Evolutionary conservation across 2,113 vertebrate species (phyloP).

Genomic region (Cyrtonyx montezumae): DNA sequence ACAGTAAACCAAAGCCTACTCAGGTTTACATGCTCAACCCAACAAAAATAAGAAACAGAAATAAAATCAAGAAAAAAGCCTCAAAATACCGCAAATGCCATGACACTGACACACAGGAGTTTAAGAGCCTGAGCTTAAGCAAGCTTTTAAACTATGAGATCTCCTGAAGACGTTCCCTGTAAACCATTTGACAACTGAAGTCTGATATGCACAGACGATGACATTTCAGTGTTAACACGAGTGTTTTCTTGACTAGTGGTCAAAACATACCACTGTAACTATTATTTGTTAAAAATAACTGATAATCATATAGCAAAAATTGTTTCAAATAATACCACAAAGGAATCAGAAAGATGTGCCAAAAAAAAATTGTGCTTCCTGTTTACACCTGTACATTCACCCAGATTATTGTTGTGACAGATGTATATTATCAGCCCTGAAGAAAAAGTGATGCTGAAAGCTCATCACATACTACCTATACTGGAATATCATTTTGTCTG

Average conservation of each 20-base stretch:
- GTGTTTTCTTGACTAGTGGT: not conserved
- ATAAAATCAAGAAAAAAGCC: not conserved
- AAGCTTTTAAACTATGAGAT: not conserved
- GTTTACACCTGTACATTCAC: not conserved
- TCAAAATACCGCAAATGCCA: not conserved
- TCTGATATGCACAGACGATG: not conserved
- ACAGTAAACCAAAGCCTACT: not conserved
- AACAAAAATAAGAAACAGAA: not conserved
- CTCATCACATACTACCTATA: not conserved
- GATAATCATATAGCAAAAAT: not conserved
- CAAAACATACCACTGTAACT: not conserved
- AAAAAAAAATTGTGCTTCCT: not conserved
- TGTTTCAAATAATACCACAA: not conserved
- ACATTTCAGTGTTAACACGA: not conserved
- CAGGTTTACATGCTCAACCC: not conserved
- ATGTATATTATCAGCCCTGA: not conserved
- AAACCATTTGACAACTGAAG: not conserved
- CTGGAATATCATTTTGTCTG: not conserved
- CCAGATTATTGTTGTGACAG: not conserved
- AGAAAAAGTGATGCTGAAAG: not conserved
- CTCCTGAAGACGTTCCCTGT: not conserved
- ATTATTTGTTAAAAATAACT: not conserved
- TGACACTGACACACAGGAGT: not conserved
- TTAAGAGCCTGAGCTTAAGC: not conserved
- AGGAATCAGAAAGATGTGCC: not conserved